A percentile compares a stretch with the other conserved stretches of the same genome.
Evolutionary conservation across 1,140 invertebrate species (phyloP).

Genomic region (Frieseomelitta varia): DNA sequence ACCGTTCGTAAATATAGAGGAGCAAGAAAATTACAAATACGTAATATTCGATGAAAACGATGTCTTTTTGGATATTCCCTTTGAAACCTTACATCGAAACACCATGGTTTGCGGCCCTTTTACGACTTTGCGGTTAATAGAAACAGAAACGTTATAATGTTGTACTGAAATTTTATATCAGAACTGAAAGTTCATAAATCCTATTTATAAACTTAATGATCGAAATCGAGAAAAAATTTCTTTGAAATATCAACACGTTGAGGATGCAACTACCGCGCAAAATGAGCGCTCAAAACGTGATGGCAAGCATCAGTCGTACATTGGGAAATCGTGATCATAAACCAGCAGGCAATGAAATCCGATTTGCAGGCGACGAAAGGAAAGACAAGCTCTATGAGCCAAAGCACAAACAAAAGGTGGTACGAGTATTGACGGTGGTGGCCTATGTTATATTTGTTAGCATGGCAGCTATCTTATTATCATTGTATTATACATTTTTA

Average conservation of each 20-base stretch:
- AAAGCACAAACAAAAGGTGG: conserved; percentile 92
- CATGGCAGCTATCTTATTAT: conserved; percentile 95
- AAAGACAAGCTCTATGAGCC: conserved; percentile 91
- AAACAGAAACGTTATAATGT: neutral
- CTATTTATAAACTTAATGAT: neutral
- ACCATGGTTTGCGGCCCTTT: neutral
- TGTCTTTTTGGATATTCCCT: neutral
- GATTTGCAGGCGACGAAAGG: conserved; percentile 89
- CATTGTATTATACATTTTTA: conserved; percentile 97
- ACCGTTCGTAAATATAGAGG: conserved; percentile 5
- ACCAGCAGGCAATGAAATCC: conserved; percentile 84
- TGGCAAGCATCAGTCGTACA: conserved; percentile 77
- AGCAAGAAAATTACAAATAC: conserved; percentile 2
- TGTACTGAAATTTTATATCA: neutral
- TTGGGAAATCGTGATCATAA: conserved; percentile 75
- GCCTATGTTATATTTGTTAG: conserved; percentile 98
- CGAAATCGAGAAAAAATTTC: conserved; percentile 10
- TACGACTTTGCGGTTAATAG: neutral
- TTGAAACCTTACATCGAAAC: neutral
- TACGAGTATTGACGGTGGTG: conserved; percentile 96
- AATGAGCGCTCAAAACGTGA: conserved; percentile 80
- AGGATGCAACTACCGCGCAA: conserved; percentile 77
- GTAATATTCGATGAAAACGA: neutral
- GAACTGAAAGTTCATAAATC: neutral
- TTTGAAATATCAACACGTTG: neutral